Evolutionary conservation across 2,113 vertebrate genomes (phyloP).

Genomic region (Pomatorhinus ruficollis): DNA sequence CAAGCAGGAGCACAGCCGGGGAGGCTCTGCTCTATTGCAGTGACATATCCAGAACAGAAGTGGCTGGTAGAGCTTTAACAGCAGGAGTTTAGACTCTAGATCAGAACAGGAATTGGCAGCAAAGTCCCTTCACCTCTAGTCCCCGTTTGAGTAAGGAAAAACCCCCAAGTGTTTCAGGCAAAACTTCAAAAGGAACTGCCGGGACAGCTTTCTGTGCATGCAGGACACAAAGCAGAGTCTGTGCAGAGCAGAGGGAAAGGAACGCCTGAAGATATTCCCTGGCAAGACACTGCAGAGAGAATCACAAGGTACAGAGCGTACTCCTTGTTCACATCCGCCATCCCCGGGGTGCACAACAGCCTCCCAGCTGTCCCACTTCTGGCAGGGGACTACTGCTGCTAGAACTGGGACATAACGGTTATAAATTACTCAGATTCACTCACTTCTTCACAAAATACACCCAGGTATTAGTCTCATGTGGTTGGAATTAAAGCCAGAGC

Average conservation of each 20-base stretch:
- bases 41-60: slow-evolving; percentile 30
- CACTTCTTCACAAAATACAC: not conserved
- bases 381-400: not conserved
- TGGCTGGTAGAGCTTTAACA: not conserved
- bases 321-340: not conserved
- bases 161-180: not conserved
- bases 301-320: not conserved
- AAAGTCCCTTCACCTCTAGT: not conserved
- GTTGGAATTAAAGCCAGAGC: not conserved
- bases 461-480: not conserved
- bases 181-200: slow-evolving; percentile 15
- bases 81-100: not conserved
- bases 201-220: not conserved
- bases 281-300: slow-evolving; percentile 1
- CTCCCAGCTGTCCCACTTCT: not conserved
- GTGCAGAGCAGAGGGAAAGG: not conserved
- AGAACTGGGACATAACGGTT: not conserved
- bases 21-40: not conserved
- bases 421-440: not conserved
- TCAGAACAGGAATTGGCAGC: not conserved
- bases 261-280: not conserved
- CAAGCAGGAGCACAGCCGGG: not conserved
- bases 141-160: not conserved
- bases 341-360: not conserved
- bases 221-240: not conserved